Base-by-base conservation (phyloP, 1,140 invertebrate genomes). In the Riptortus pedestris region DNA sequence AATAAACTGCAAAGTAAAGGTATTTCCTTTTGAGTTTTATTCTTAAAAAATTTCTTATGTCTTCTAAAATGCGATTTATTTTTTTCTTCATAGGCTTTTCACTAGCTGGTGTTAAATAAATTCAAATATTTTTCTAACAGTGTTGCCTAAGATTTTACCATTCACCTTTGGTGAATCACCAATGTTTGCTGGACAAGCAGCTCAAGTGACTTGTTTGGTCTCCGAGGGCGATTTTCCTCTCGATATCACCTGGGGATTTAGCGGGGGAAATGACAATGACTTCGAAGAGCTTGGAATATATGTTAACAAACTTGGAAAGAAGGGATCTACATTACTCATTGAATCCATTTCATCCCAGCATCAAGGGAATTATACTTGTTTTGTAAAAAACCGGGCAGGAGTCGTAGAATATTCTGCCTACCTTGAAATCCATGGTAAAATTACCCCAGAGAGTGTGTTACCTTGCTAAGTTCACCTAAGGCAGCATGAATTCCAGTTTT, bases 301-400 rank as follows among this genome's bases (percentile, higher is more conserved):
- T 0, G 73, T 73, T 14, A 72, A 71, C 12, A 82, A 81, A 74
- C 74, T 86, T 69, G 85, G 86, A 57, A 80, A 82, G 69, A 85
- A 84, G 66, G 65, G 77, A 72, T 85, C 82, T 61, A 77, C 89
- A 70, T 74, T 95, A 65, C 83, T 83, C 38, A 86, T 87, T 69
- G 81, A 84, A 31, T 79, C 66, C 5, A 51, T 64, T 26, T 74
- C 72, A 27, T 79, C 79, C 31, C 74, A 74, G 51, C 79, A 80
- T 66, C 74, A 72, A 66, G 84, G 83, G 69, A 79, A 77, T 71
- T 86, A 86, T 72, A 81, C 81, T 65, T 86, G 84, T 72, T 69
- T 84, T 76, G 80, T 81, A 70, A 73, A 78, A 70, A 87, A 87
- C 76, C 74, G 74, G 43, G 84, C 81, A 47, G 85, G 85, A 14